Evolutionary conservation across 2,888 invertebrate genomes (phyloP), one percentile per base, ranked within the genome.

Genomic region (Anthrax anthrax): DNA sequence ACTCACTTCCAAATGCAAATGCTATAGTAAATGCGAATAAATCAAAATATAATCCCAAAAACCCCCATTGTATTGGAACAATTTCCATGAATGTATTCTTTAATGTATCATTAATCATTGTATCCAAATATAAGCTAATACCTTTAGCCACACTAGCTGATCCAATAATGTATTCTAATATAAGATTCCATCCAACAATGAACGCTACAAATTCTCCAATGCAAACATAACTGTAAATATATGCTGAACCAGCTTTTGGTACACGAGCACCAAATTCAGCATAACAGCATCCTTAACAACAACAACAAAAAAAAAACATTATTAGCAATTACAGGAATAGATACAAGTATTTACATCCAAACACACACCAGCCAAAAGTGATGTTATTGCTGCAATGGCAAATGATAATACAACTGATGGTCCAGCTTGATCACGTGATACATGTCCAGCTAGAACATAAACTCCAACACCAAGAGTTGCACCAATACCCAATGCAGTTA

Each of bases 231-330:
- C 85, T 86, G 70, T 92, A 94, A 36, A 84, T 77, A 65, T 91
- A 94, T 0, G 90, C 88, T 0, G 90, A 89, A 0, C 92, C 91
- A 4, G 90, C 89, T 67, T 87, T 82, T 0, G 91, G 91, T 39
- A 90, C 81, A 49, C 84, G 74, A 0, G 89, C 84, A 0, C 90
- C 91, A 23, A 65, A 65, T 47, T 65, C 92, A 2, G 90, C 89
- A 65, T 87, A 92, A 59, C 91, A 91, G 13, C 91, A 67, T 27
- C 83, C 85, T 85, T 4, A 60, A n/a, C n/a, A n/a, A n/a, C n/a
- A n/a, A n/a, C n/a, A n/a, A n/a, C n/a, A n/a, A 52, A 52, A 52
- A 49, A 49, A 55, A 50, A 50, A 41, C 9, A 18, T 38, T 5
- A 41, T 38, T 27, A 27, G 2, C 2, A 27, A 8, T 27, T 27